Evolutionary conservation across 2,113 vertebrate species (phyloP), one percentile per base, ranked within the genome.

Genomic region (Mobula birostris): DNA sequence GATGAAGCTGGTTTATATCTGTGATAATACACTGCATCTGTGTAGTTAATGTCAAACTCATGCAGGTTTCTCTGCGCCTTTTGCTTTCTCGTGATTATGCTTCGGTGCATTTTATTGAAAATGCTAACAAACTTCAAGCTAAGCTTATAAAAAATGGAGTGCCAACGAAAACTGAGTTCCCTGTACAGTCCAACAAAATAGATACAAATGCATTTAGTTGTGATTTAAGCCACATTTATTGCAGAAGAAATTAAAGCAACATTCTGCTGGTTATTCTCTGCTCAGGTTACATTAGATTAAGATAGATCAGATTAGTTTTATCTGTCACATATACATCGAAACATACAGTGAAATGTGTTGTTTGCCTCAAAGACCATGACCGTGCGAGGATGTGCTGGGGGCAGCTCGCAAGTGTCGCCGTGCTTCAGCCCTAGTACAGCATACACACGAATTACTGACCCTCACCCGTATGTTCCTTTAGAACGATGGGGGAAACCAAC

Each of bases 31-130:
- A 91, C 61, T 91, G 63, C 63, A 91, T 91, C 87, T 91, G 36
- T n/a, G 68, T 66, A 91, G 87, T 91, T 91, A 68, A 91, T 91
- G 87, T 91, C 63, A 91, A 91, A 32, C 68, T 91, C 61, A 91
- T 91, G 87, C 87, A 91, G 66, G 63, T 91, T 58, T 68, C 63
- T 91, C 87, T 66, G 61, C 87, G 17, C 14, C 87, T 29, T 91
- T 36, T 8, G 63, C 36, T 8, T 91, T 7, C 87, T 91, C 15
- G 87, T 27, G 63, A 91, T 91, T 32, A 8, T 32, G 87, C 87
- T 91, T 91, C 87, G 66, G 87, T 68, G 63, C 87, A 91, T 29
- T 32, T 68, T 68, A n/a, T 29, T 36, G 87, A 19, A 85, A 85
- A 19, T 58, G 56, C n/a, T 66, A 63, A 68, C 27, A 91, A 68